Evolutionary conservation across 2,888 invertebrate species (phyloP).

Genomic region (Alcis repandata): DNA sequence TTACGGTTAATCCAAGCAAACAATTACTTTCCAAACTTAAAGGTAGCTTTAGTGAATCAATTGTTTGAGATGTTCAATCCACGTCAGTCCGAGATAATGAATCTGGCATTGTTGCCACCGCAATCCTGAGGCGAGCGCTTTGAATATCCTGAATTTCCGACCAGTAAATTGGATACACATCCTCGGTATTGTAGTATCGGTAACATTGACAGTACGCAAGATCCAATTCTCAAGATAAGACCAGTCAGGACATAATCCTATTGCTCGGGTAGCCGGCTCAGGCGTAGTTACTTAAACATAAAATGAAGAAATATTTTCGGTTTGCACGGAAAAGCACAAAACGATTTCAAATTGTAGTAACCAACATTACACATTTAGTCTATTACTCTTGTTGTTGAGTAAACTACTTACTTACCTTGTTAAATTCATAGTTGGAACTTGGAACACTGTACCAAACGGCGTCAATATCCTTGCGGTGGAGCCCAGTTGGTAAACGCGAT

Average conservation of each 20-base stretch:
- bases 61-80: constrained; percentile 52
- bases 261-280: too few species aligned
- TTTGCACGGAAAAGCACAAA: too few species aligned
- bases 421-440: not conserved
- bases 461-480: constrained; percentile 55
- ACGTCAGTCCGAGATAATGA: constrained; percentile 58
- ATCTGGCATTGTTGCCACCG: constrained; percentile 55
- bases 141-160: constrained; percentile 49
- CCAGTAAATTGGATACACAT: constrained; percentile 67
- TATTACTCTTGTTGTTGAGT: not conserved
- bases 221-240: not conserved
- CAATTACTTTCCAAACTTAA: constrained; percentile 27
- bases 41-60: constrained; percentile 34
- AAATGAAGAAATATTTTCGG: too few species aligned
- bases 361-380: too few species aligned
- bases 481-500: constrained; percentile 60
- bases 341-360: too few species aligned
- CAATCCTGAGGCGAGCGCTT: constrained; percentile 53
- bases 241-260: too few species aligned
- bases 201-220: constrained; percentile 14
- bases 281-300: too few species aligned
- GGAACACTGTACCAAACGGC: constrained; percentile 5
- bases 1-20: constrained; percentile 22
- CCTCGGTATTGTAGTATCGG: constrained; percentile 25
- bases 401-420: not conserved